Conservation (phyloP, 35 echinoderm and acorn worm species). For the Stichopus chloronotus region DNA sequence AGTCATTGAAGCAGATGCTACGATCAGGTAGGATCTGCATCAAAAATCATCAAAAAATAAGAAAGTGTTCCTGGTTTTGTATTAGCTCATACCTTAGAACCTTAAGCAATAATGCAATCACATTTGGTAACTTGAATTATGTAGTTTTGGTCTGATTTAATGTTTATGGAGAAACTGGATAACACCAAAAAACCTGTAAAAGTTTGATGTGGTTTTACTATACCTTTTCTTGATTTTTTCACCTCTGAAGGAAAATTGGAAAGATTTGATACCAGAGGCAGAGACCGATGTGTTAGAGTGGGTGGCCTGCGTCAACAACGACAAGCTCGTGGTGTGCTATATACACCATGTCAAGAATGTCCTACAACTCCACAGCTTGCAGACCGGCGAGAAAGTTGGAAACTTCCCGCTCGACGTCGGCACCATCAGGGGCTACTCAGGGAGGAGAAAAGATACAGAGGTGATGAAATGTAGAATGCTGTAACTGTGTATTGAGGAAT, state of each 20-base stretch:
- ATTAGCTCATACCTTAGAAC: too few relatives aligned
- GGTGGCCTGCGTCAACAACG: constrained; percentile 82
- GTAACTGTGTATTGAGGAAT: background rate
- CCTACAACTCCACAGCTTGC: constrained; percentile 76
- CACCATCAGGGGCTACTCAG: constrained; percentile 88
- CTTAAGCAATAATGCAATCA: too few relatives aligned
- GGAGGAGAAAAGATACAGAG: constrained; percentile 84
- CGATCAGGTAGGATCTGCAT: too few relatives aligned
- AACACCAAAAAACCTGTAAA: too few relatives aligned
- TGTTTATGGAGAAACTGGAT: too few relatives aligned
- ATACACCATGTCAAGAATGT: constrained; percentile 96
- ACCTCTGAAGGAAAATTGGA: constrained; percentile 82
- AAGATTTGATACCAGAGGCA: constrained; percentile 83
- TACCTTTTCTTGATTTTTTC: background rate
- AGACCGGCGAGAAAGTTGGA: constrained; percentile 61
- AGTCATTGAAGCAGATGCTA: too few relatives aligned
- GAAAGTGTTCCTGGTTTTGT: too few relatives aligned
- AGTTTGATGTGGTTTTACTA: too few relatives aligned
- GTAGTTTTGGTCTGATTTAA: too few relatives aligned
- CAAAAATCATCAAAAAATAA: too few relatives aligned
- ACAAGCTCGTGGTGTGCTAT: constrained; percentile 86
- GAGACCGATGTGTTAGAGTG: constrained; percentile 89
- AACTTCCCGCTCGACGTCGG: constrained; percentile 89
- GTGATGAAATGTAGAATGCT: constrained; percentile 26
- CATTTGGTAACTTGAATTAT: too few relatives aligned